A percentile compares a stretch with the other conserved stretches of the same genome.
phyloP scores from a whole-genome alignment of 2,888 invertebrate genomes.

The Punctoribates punctum region DNA sequence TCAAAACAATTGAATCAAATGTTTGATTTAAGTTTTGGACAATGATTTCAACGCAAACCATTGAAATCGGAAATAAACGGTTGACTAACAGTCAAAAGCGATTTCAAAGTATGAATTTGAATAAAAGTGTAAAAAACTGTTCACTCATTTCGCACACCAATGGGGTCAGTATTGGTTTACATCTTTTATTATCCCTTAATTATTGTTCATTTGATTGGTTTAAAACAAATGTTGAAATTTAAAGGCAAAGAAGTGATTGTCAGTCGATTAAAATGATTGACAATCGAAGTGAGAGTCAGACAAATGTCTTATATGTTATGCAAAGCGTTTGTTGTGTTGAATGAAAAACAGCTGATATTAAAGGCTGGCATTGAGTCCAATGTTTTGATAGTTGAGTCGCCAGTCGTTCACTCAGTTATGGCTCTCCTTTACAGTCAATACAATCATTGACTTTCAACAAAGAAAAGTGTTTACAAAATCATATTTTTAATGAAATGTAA shows the following conservation, averaged over 20 bases:
- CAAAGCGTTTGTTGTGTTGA: background rate
- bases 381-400: background rate
- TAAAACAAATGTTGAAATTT: background rate
- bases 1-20: background rate
- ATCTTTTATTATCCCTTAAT: too few species aligned
- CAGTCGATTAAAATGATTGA: background rate
- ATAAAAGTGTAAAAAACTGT: background rate
- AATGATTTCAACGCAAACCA: constrained; percentile 22
- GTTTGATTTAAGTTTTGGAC: background rate
- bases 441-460: background rate
- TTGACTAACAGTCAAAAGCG: constrained; percentile 2
- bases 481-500: constrained; percentile 4
- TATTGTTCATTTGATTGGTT: too few species aligned
- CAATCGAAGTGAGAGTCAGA: background rate
- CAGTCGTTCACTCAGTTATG: constrained; percentile 6
- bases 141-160: background rate
- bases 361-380: background rate
- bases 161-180: background rate
- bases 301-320: background rate
- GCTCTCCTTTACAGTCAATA: background rate
- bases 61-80: background rate
- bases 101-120: constrained; percentile 27
- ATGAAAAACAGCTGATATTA: constrained; percentile 26
- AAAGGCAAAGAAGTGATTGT: background rate
- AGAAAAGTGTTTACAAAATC: background rate